phyloP scores from a whole-genome alignment of 1,140 invertebrate species.

The Araneus ventricosus region DNA sequence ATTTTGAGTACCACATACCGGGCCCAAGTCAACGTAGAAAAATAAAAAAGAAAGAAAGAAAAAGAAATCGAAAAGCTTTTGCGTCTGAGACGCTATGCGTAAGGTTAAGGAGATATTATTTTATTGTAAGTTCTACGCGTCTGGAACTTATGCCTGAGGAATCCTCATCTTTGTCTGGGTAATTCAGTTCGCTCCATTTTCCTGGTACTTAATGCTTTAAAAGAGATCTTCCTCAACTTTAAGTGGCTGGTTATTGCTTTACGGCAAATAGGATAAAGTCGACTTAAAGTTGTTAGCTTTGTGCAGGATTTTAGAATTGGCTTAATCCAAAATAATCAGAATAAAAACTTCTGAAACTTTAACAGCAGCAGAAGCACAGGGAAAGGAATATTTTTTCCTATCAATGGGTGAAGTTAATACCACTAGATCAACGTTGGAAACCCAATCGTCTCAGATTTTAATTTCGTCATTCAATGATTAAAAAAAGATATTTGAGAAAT shows the following conservation, averaged over 20 bases:
- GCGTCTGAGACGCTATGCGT: not conserved
- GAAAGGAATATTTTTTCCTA: too few relatives aligned
- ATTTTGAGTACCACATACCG: conserved; percentile 37
- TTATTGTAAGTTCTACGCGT: not conserved
- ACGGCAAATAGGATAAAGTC: not conserved
- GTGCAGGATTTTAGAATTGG: not conserved
- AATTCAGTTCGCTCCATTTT: conserved; percentile 29
- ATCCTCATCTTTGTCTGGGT: not conserved
- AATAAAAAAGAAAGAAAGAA: not conserved
- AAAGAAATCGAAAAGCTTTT: not conserved
- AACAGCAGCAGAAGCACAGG: too few relatives aligned
- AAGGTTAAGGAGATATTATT: conserved; percentile 14
- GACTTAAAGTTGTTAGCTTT: not conserved
- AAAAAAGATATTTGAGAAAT: too few relatives aligned
- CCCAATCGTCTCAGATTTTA: too few relatives aligned
- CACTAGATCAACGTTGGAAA: too few relatives aligned
- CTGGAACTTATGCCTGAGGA: not conserved
- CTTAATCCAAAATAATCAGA: not conserved
- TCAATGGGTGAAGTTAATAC: too few relatives aligned
- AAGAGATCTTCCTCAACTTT: not conserved
- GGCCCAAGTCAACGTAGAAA: not conserved
- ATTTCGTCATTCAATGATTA: too few relatives aligned
- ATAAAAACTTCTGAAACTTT: not conserved
- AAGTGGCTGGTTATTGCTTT: not conserved
- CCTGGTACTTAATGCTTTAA: not conserved